These are phyloP conservation scores for Hipposideros larvatus DNA, from an alignment of 2,797 vertebrate genomes.

Conservation along the genomic window DNA sequence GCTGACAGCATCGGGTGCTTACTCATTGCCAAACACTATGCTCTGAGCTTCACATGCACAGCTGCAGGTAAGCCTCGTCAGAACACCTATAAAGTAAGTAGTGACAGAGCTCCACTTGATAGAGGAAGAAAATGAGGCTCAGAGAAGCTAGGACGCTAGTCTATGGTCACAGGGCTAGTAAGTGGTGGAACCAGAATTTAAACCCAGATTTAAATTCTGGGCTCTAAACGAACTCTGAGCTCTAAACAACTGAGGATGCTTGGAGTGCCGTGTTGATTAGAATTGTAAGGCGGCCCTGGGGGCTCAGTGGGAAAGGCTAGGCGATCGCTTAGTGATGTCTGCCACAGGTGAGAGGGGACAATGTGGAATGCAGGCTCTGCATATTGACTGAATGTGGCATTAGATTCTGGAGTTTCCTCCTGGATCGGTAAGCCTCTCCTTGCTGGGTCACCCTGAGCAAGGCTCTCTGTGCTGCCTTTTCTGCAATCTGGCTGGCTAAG, in stretches of 20 bases:
- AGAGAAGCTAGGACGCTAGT: not conserved
- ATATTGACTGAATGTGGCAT: not conserved
- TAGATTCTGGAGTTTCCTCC: not conserved
- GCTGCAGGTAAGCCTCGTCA: rapidly evolving
- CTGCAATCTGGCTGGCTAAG: not conserved
- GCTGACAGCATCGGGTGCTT: not conserved
- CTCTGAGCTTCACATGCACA: not conserved
- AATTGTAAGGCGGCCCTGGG: not conserved
- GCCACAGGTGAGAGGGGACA: not conserved
- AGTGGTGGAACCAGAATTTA: not conserved
- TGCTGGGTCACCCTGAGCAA: not conserved
- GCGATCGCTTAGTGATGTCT: not conserved
- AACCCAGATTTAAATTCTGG: not conserved
- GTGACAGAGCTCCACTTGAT: not conserved
- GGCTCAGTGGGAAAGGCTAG: not conserved
- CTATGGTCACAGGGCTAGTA: not conserved
- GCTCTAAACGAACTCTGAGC: not conserved
- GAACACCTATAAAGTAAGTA: not conserved
- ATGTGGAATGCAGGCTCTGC: not conserved
- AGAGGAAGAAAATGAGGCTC: not conserved
- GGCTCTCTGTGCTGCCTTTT: not conserved
- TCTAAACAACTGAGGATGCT: not conserved
- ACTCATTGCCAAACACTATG: rapidly evolving
- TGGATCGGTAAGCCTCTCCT: not conserved
- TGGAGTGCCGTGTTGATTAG: not conserved